Percentiles rank a stretch among this genome's conserved stretches.
Conservation (phyloP, 2,888 invertebrate genomes). For the Gortyna flavago region DNA sequence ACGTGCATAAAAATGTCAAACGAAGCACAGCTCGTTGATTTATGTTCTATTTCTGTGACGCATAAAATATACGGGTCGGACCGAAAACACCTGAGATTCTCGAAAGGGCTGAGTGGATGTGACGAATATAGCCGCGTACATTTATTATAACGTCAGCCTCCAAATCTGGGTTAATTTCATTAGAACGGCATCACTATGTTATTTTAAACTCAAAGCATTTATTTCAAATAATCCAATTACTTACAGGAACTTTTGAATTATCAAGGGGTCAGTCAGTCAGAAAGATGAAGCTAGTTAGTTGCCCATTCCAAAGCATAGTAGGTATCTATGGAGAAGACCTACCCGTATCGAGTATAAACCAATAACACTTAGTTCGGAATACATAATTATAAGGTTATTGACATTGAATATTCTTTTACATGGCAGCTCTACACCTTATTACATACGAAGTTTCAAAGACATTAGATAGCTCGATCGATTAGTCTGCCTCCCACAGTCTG, state of each 20-base stretch:
- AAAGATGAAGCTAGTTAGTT: too few species aligned
- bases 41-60: slow-evolving; percentile 66
- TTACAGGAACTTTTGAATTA: too few species aligned
- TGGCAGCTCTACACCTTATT: neutral
- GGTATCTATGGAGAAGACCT: neutral
- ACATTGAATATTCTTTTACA: neutral
- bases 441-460: neutral
- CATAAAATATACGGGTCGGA: slow-evolving; percentile 59
- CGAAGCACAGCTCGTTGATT: slow-evolving; percentile 55
- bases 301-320: too few species aligned
- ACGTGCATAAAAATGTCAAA: slow-evolving; percentile 63
- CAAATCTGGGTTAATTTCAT: slow-evolving; percentile 50
- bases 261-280: too few species aligned
- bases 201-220: neutral
- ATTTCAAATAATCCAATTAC: too few species aligned
- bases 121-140: slow-evolving; percentile 44
- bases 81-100: slow-evolving; percentile 64
- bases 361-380: slow-evolving; percentile 5
- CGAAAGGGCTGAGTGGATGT: slow-evolving; percentile 46
- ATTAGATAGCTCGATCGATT: slow-evolving; percentile 28
- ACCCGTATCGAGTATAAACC: neutral
- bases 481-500: slow-evolving; percentile 7
- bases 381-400: slow-evolving; percentile 5
- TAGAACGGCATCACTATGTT: slow-evolving; percentile 25
- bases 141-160: slow-evolving; percentile 41